Base-by-base conservation (phyloP, 2,888 invertebrate species). In the Cosmia trapezina region DNA sequence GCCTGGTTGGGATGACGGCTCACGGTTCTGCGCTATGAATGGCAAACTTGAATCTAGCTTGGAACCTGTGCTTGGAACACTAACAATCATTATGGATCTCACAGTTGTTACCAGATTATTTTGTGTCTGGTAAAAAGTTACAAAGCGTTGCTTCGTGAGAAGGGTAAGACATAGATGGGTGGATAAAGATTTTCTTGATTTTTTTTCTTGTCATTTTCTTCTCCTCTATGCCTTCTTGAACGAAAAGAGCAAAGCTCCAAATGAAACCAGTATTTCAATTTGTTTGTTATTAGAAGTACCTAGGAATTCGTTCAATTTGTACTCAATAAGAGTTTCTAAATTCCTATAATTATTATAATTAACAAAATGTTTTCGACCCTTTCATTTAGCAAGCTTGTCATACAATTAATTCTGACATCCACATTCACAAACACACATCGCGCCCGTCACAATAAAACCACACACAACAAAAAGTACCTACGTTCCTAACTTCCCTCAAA, bases 391-490 rank as follows among this genome's bases (percentile, higher is more conserved):
- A 43, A 8, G 41, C 33, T 17, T 57, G 51, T 41, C 64, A 51
- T 56, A 51, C n/a, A 65, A 80, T 77, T 74, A 73, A 57, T 66
- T 73, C 33, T 57, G 74, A 62, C 61, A 47, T 61, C 14, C 19
- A 51, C 19, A 56, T 80, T 78, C 79, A 72, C 57, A 43, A 67
- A 65, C 67, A 67, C 53, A 70, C 74, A 69, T 61, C 47, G 12
- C 51, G 9, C 60, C 43, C 57, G 60, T 70, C 57, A 80, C 67
- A 80, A 64, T 80, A 67, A 72, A 80, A 69, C 73, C 65, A 14
- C 80, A 67, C 60, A 80, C 70, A 70, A 73, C 57, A 68, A 81
- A 80, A 80, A 80, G 70, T 83, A n/a, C n/a, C n/a, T n/a, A 80
- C 69, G 43, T 53, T 47, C 19, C 84, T 62, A 69, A 70, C 71